Base-by-base conservation (phyloP, 1,140 invertebrate genomes). In the Lepidurus packardi region DNA sequence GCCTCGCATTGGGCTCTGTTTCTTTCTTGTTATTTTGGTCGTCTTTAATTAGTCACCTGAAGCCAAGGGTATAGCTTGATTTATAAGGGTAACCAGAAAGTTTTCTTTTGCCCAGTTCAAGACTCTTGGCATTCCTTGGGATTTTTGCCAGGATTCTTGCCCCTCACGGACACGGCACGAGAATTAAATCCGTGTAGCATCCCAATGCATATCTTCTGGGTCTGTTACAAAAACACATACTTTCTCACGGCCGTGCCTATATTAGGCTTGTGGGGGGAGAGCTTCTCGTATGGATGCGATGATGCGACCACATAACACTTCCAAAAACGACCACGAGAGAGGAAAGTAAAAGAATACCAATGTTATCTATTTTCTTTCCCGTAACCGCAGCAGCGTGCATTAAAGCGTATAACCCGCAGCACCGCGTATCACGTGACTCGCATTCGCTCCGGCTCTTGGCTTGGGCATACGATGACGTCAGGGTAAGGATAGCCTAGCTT, bases 361-460 rank as follows among this genome's bases (percentile, higher is more conserved):
- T 11, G 53, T 13, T 21, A 65, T 65, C 53, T 65, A 7, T 65
- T 13, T 65, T 34, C 34, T 34, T 34, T 34, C 34, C 53, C 53
- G 21, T 65, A 65, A 21, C 16, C 53, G 16, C 53, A 21, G 21
- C 21, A 65, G 53, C n/a, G 53, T 65, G 53, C 53, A 65, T 4
- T 13, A 65, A 65, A 65, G 34, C 34, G 34, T n/a, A 21, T 65
- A 65, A 21, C 21, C 16, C 21, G 53, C 53, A n/a, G 21, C 21
- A 21, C 45, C 10, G 6, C 21, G 16, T 16, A 21, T 65, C 53
- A 65, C 53, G 53, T 65, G 53, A 65, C 53, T 65, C 21, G n/a
- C 53, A n/a, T 65, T 65, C 53, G 53, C 21, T 65, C 53, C 53
- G 16, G 16, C 53, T 65, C 34, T 65, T 65, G 53, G 53, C 53